A percentile compares a stretch with the other conserved stretches of the same genome.
phyloP scores from a whole-genome alignment of 2,888 invertebrate genomes.

The Xestobium rufovillosum region DNA sequence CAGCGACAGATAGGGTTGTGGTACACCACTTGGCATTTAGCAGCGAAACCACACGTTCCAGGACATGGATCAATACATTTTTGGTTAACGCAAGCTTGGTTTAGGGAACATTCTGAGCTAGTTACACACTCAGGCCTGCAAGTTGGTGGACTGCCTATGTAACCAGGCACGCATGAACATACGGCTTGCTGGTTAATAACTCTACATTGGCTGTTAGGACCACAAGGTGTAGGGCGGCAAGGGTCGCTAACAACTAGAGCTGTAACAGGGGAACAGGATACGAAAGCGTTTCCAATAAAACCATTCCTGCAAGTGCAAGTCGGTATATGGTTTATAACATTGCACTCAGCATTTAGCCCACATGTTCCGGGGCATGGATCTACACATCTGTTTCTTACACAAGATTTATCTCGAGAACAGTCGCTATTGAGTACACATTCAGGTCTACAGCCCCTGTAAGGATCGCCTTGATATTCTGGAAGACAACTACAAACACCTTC shows the following conservation, averaged over 20 bases:
- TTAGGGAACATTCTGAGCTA: constrained; percentile 59
- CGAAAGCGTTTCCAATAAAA: constrained; percentile 62
- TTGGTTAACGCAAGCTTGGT: constrained; percentile 60
- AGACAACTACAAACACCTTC: constrained; percentile 64
- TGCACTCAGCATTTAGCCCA: constrained; percentile 44
- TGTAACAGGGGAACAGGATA: constrained; percentile 45
- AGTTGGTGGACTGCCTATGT: constrained; percentile 56
- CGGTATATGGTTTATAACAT: constrained; percentile 57
- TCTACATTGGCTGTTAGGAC: constrained; percentile 56
- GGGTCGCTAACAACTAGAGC: not conserved
- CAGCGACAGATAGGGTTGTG: constrained; percentile 69
- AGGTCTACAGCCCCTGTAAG: constrained; percentile 65
- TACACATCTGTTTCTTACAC: constrained; percentile 62
- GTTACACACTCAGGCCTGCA: constrained; percentile 65
- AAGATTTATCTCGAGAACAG: constrained; percentile 60
- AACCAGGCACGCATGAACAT: constrained; percentile 60
- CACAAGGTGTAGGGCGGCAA: constrained; percentile 51
- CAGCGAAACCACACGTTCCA: constrained; percentile 60
- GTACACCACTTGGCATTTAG: constrained; percentile 63
- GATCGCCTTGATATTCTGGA: constrained; percentile 66
- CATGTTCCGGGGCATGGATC: constrained; percentile 68
- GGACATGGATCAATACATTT: constrained; percentile 62
- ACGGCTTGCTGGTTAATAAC: constrained; percentile 58
- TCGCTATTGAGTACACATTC: constrained; percentile 72
- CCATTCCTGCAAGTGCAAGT: constrained; percentile 58